Base-by-base conservation (phyloP, 2,113 vertebrate genomes). In the Potamarius usumacintae region DNA sequence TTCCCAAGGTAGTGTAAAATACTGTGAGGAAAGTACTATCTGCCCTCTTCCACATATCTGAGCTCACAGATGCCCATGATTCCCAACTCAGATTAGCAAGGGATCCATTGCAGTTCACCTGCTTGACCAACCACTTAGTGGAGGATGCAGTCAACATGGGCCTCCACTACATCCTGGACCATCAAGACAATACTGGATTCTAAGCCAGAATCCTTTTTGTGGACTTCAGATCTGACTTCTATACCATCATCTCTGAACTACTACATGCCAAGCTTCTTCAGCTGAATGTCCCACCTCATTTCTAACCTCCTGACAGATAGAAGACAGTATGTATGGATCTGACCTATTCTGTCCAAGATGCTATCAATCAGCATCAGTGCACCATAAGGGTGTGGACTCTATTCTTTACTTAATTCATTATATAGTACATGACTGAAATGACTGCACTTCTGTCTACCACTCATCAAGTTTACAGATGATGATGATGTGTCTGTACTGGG, bases 101-200 rank as follows among this genome's bases (percentile, higher is more conserved):
- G 7, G 79, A 81, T 22, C 55, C 27, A 20, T 62, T 62, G 17
- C 4, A 63, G 58, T 42, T 58, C 14, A 3, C 15, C 4, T 15
- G 1, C 25, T 74, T 50, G 30, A 55, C 18, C 27, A 84, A 58
- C 2, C 10, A 1, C 10, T 72, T 20, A 6, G 27, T 69, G 30
- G 60, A 88, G 50, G 58, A 83, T 53, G 18, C 72, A n/a, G 69
- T 71, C 52, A n/a, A 60, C 53, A 76, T 82, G 82, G 22, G 57
- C 27, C 17, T 76, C 25, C 63, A 88, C 20, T 71, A 58, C 30
- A 67, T 53, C 8, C 69, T 85, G 27, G 76, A 69, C 34, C 83
- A 86, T 60, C 27, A 60, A 30, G 27, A 83, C 42, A 78, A 34
- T 8, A 27, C 48, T 48, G 30, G 50, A 18, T 62, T 52, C 17